Conservation (phyloP, 2,797 vertebrate species). For the Spheniscus humboldti region DNA sequence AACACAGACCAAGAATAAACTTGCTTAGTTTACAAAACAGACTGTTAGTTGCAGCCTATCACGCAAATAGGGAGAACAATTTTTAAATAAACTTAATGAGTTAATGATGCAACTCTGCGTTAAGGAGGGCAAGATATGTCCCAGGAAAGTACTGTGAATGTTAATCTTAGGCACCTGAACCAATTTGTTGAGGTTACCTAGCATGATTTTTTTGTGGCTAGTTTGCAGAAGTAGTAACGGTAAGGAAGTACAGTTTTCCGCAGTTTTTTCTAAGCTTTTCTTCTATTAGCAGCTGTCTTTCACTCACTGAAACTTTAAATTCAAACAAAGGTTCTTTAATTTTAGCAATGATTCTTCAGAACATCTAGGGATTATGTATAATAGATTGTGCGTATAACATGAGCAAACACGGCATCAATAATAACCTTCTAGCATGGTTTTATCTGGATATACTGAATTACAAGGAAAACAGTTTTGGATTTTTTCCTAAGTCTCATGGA, state of each 20-base stretch:
- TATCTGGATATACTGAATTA: conserved; percentile 54
- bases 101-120: conserved; percentile 9
- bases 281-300: not conserved
- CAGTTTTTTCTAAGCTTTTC: not conserved
- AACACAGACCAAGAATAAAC: conserved; percentile 26
- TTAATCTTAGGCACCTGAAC: not conserved
- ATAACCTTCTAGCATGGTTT: conserved; percentile 51
- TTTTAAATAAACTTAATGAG: conserved; percentile 39
- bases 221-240: not conserved
- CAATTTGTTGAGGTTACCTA: not conserved
- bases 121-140: not conserved
- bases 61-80: not conserved
- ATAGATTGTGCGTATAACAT: not conserved
- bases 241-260: not conserved
- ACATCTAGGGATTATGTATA: conserved; percentile 17
- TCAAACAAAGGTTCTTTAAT: conserved; percentile 36
- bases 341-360: conserved; percentile 21
- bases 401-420: conserved; percentile 51
- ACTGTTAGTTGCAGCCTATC: not conserved
- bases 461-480: conserved; percentile 39
- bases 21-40: conserved; percentile 40
- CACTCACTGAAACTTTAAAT: not conserved
- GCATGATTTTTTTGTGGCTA: not conserved
- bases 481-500: conserved; percentile 39
- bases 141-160: not conserved